Evolutionary conservation across 2,113 vertebrate species (phyloP).

Genomic region (Zootoca vivipara): DNA sequence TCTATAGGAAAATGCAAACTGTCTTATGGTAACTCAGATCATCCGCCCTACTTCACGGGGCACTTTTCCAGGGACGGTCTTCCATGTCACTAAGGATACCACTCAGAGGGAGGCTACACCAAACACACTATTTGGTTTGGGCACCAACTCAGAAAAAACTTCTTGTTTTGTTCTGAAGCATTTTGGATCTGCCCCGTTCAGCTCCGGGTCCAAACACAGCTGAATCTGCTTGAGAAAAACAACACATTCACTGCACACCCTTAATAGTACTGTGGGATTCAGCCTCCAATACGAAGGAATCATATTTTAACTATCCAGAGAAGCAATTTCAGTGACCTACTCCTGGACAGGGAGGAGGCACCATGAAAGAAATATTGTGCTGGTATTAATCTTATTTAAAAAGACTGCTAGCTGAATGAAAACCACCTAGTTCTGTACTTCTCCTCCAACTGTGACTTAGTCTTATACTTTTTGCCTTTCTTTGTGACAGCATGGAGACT

Average conservation of each 20-base stretch:
- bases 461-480: background rate
- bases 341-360: background rate
- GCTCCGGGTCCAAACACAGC: no score
- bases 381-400: background rate
- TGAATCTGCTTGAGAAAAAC: no score
- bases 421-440: background rate
- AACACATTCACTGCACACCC: no score
- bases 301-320: background rate
- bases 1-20: background rate
- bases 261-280: background rate
- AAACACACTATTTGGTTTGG: no score
- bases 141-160: no score
- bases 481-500: background rate
- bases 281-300: background rate
- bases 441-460: constrained; percentile 10
- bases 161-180: background rate
- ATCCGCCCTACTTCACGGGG: background rate
- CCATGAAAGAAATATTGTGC: background rate
- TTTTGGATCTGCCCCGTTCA: no score
- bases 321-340: background rate
- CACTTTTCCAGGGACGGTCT: background rate
- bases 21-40: background rate
- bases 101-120: no score
- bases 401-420: constrained; percentile 12
- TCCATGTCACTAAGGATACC: background rate